Evolutionary conservation across 2,888 invertebrate species (phyloP).

Genomic region (Scelioninae gen. 2): DNA sequence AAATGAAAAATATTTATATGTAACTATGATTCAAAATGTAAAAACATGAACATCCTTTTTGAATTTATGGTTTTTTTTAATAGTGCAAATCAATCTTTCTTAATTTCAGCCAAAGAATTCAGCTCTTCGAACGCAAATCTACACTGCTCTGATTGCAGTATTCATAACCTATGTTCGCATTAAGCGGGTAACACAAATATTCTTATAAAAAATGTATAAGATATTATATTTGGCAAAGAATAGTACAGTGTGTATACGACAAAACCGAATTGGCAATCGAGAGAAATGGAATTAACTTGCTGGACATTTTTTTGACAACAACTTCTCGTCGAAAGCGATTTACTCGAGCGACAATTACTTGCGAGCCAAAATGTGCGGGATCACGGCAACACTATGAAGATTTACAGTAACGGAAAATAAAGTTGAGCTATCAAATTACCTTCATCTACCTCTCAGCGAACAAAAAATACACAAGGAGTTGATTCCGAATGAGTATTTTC

Average conservation of each 20-base stretch:
- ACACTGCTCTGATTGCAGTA: conserved; percentile 7
- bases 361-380: conserved; percentile 56
- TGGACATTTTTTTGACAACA: conserved; percentile 47
- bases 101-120: not conserved
- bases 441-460: conserved; percentile 81
- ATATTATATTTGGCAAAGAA: not conserved
- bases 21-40: too few species aligned
- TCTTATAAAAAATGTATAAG: not conserved
- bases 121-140: conserved; percentile 1
- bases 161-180: conserved; percentile 53
- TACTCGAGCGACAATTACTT: conserved; percentile 60
- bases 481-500: conserved; percentile 74
- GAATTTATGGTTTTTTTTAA: not conserved
- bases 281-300: conserved; percentile 4
- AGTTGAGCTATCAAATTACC: conserved; percentile 72
- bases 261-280: not conserved
- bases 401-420: conserved; percentile 31
- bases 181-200: conserved; percentile 25
- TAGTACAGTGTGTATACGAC: not conserved
- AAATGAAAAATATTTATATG: too few species aligned
- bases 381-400: conserved; percentile 43
- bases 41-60: too few species aligned
- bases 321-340: conserved; percentile 39
- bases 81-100: not conserved
- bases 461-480: conserved; percentile 70